A percentile compares a stretch with the other conserved stretches of the same genome.
phyloP scores from a whole-genome alignment of 2,797 vertebrate species.

The Hylomyscus alleni region DNA sequence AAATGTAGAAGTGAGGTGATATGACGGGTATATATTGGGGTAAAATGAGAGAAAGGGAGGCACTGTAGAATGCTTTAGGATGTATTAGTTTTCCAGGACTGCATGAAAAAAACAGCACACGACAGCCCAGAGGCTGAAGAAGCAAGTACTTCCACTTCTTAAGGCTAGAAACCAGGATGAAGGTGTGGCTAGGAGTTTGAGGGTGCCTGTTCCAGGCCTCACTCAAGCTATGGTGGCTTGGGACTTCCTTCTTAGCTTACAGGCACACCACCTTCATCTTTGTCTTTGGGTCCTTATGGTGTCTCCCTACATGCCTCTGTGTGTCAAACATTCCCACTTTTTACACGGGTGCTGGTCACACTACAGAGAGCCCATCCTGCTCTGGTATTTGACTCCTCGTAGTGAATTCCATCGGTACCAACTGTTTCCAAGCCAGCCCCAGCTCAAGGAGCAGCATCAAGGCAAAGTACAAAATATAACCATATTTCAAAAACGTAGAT shows the following conservation, averaged over 20 bases:
- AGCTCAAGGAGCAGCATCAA: background rate
- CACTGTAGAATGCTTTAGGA: background rate
- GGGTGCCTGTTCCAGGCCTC: background rate
- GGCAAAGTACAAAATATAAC: background rate
- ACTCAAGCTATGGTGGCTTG: background rate
- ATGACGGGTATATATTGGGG: background rate
- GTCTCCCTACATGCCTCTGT: background rate
- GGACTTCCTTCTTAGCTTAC: background rate
- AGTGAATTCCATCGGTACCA: accelerated
- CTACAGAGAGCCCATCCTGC: accelerated
- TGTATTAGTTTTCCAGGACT: background rate
- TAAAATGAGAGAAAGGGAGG: background rate
- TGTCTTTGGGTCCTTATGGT: accelerated
- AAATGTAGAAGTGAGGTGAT: background rate
- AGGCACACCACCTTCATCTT: background rate
- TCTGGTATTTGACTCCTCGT: background rate
- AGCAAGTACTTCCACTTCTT: background rate
- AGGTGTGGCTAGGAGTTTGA: too few relatives aligned
- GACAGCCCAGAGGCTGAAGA: accelerated
- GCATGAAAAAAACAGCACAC: background rate
- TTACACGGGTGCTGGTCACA: background rate
- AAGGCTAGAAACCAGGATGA: accelerated
- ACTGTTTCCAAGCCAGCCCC: background rate
- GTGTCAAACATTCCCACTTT: background rate
- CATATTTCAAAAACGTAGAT: background rate